Percentiles rank a stretch among this genome's conserved stretches.
phyloP scores from a whole-genome alignment of 2,113 vertebrate genomes.

The Mellivora capensis region DNA sequence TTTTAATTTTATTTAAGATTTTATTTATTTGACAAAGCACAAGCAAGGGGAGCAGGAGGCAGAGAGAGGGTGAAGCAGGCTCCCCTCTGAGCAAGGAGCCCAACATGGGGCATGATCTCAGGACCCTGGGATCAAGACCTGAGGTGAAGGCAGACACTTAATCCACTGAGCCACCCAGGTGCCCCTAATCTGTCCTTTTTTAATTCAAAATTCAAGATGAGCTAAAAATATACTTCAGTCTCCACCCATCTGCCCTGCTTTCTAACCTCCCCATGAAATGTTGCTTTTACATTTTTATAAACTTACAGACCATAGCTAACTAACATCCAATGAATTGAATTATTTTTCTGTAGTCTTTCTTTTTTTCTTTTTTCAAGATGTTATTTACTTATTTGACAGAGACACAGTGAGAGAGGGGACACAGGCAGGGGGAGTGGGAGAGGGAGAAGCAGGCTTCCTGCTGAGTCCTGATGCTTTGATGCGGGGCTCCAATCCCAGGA shows the following conservation, averaged over 20 bases:
- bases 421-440: no score
- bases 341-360: constrained; percentile 6
- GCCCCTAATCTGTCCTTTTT: background rate
- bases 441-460: no score
- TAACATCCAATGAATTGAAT: background rate
- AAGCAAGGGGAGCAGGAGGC: background rate
- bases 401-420: no score
- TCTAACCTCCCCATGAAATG: background rate
- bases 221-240: background rate
- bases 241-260: background rate
- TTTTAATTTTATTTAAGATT: background rate
- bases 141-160: background rate
- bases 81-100: background rate
- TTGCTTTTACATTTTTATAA: background rate
- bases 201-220: background rate
- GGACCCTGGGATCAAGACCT: background rate
- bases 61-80: background rate
- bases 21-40: background rate
- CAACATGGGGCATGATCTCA: background rate
- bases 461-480: no score
- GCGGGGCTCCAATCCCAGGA: no score
- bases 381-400: no score
- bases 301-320: background rate
- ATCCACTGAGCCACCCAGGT: background rate
- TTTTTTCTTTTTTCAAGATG: background rate